Conservation (phyloP, 2,113 vertebrate species). For the Entomyzon cyanotis region DNA sequence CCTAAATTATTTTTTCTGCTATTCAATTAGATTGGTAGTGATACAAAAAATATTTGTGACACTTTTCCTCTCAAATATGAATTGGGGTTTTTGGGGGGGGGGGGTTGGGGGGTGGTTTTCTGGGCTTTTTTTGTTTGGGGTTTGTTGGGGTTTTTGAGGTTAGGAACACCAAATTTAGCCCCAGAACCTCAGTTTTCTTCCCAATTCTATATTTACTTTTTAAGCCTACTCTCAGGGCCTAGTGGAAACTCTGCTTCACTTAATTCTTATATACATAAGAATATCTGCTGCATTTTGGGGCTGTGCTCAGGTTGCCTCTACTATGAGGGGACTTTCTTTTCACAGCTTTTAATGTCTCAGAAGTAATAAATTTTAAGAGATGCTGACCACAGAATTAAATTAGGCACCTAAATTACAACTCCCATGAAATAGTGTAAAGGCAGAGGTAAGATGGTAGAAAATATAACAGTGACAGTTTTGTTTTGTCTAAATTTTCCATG, state of each 20-base stretch:
- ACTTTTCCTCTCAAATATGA: neutral
- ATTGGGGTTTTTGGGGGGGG: neutral
- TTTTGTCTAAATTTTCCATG: conserved; percentile 2
- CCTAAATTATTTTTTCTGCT: neutral
- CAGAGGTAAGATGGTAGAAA: neutral
- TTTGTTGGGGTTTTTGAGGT: neutral
- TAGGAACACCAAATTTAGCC: neutral
- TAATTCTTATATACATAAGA: neutral
- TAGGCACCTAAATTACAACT: neutral
- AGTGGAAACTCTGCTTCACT: neutral
- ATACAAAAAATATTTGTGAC: neutral
- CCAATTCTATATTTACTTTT: neutral
- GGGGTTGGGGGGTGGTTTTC: neutral
- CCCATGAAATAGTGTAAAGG: neutral
- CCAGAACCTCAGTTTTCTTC: neutral
- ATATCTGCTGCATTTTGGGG: neutral
- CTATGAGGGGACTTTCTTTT: neutral
- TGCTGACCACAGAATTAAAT: neutral
- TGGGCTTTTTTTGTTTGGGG: neutral
- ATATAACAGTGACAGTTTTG: neutral
- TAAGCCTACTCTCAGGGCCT: neutral
- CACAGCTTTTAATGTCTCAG: neutral
- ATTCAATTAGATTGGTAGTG: neutral
- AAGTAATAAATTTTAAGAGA: neutral
- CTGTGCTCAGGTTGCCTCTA: neutral